Conservation (phyloP, 2,888 invertebrate species). For the Chrysomela aeneicollis region DNA sequence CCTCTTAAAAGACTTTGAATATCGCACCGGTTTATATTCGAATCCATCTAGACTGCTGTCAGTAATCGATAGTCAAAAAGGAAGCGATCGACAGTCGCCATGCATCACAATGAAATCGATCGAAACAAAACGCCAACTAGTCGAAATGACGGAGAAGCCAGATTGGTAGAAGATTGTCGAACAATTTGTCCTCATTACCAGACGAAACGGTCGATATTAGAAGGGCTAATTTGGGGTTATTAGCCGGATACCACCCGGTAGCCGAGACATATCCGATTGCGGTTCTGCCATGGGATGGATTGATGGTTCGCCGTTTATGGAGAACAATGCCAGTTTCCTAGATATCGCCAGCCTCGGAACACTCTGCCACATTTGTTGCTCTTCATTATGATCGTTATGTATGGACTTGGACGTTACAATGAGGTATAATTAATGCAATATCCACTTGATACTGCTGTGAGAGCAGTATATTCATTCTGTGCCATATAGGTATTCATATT, state of each 20-base stretch:
- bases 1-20: no score
- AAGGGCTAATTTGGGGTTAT: constrained; percentile 53
- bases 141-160: constrained; percentile 49
- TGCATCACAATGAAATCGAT: not conserved
- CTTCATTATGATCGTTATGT: not conserved
- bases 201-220: constrained; percentile 53
- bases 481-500: not conserved
- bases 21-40: no score
- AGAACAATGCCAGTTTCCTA: constrained; percentile 31
- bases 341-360: not conserved
- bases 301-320: constrained; percentile 39
- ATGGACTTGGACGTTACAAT: not conserved
- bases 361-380: not conserved
- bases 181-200: constrained; percentile 53
- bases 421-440: constrained; percentile 1
- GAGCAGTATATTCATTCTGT: not conserved
- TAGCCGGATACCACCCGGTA: constrained; percentile 57
- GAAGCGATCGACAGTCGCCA: not conserved
- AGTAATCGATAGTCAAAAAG: no score
- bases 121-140: constrained; percentile 36
- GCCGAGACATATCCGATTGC: constrained; percentile 53
- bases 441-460: not conserved
- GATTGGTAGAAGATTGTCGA: constrained; percentile 50
- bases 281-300: constrained; percentile 34
- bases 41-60: no score